Base-by-base conservation (phyloP, 2,797 vertebrate genomes). In the Sebastes umbrosus region DNA sequence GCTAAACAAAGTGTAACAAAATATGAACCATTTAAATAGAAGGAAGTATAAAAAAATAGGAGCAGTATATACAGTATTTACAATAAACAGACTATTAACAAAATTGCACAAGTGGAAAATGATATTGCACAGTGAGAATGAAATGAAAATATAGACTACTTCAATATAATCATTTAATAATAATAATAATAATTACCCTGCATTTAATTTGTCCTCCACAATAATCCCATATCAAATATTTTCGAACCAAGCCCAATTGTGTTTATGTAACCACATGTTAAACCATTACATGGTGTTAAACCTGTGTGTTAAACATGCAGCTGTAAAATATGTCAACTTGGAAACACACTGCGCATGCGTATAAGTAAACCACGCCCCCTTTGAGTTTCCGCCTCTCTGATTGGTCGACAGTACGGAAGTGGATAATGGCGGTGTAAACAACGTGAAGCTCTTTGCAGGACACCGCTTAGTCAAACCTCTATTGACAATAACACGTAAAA, bases 401-500 rank as follows among this genome's bases (percentile, higher is more conserved):
- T 95, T 93, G 93, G 95, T 78, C 73, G 14, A 67, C 32, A 60
- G 13, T 6, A n/a, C 86, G 90, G 88, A 94, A 91, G 90, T 66
- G 39, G 39, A 69, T 80, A 81, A 92, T 92, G 93, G 94, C 92
- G 92, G 88, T 76, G 93, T 95, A 95, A 95, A 96, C 92, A 95
- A 91, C 57, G 63, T 3, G 22, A 22, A 11, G 6, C 2, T 27
- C 10, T 4, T 8, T 22, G 16, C 14, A 16, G 29, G 43, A 9
- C 4, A 5, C 16, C 12, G 22, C 13, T 25, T 1, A n/a, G 16
- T 36, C 2, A 6, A 75, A 11, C 27, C 4, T 3, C 24, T 22
- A 13, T n/a, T 2, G 9, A 62, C 84, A 39, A 43, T 57, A 72
- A 71, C 46, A n/a, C 7, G 4, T 43, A 10, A 22, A 46, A 64